Base-by-base conservation (phyloP, 2,113 vertebrate genomes). In the Garra rufa region DNA sequence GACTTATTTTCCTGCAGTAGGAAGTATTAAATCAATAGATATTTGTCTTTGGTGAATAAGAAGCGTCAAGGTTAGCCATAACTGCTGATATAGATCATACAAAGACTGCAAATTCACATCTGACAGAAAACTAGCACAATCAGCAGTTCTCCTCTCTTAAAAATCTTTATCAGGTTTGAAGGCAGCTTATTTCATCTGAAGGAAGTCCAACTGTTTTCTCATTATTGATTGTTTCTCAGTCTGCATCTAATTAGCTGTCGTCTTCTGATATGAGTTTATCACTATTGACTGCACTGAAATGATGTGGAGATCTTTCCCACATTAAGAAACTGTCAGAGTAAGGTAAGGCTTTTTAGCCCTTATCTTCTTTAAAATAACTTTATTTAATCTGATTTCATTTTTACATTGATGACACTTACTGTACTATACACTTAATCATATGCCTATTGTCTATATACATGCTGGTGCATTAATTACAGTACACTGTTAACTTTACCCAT, bases 71-170 rank as follows among this genome's bases (percentile, higher is more conserved):
- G 50, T 76, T 59, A 61, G 43, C n/a, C 44, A 70, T 74, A 83
- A 63, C 69, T 26, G 52, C 34, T 61, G 86, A 87, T 89, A 86
- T 52, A 63, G 30, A 89, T 87, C 86, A 78, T n/a, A 80, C 74
- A 34, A 77, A 82, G 84, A 13, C 57, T 75, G 84, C 86, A 86
- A 67, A 81, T 41, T 41, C 17, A n/a, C 41, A 21, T 43, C 15
- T 43, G 38, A 57, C 21, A 15, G 63, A n/a, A n/a, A 26, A 70
- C 46, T 82, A 59, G 19, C 59, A 61, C 4, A 69, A 69, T 87
- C 83, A 87, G 83, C 86, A 85, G 44, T 85, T 85, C 67, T 77
- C 26, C 85, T 74, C 73, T 55, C 28, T 78, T 61, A 50, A 43
- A 83, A 50, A 76, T 59, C 48, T 26, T 76, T 76, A 76, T 82